phyloP scores from a whole-genome alignment of 2,113 vertebrate genomes.

The Origma solitaria region DNA sequence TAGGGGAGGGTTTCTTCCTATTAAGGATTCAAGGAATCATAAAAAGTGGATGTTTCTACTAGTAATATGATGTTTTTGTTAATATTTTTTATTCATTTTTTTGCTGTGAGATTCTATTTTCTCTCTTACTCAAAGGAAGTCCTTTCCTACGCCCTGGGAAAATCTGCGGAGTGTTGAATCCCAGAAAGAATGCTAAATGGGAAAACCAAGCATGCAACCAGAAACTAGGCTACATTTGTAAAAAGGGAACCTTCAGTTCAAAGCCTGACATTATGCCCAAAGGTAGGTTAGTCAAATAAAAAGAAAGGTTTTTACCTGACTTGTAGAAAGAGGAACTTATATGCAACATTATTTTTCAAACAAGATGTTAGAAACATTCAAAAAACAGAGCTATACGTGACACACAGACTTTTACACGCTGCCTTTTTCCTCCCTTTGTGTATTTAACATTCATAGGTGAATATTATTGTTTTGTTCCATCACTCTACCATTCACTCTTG shows the following conservation, averaged over 20 bases:
- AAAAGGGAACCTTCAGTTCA: conserved; percentile 75
- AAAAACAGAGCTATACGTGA: neutral
- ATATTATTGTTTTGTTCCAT: neutral
- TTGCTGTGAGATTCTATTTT: neutral
- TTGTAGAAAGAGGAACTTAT: neutral
- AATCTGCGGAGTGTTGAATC: conserved; percentile 82
- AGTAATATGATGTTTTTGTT: neutral
- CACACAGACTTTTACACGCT: neutral
- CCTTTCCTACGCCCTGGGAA: conserved; percentile 80
- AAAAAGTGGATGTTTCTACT: neutral
- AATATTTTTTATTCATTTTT: neutral
- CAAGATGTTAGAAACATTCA: neutral
- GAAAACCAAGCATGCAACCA: conserved; percentile 79
- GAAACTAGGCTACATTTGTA: conserved; percentile 88
- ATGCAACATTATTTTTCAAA: neutral
- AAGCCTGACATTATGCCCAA: conserved; percentile 26
- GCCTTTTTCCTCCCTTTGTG: neutral
- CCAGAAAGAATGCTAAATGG: conserved; percentile 85
- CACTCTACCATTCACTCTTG: neutral
- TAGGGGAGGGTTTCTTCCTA: neutral
- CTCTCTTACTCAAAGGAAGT: conserved; percentile 73
- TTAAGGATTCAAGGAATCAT: neutral
- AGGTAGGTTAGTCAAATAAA: conserved; percentile 53
- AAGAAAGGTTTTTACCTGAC: neutral
- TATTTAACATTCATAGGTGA: neutral